Base-by-base conservation (phyloP, 1,140 invertebrate genomes). In the Cardiocondyla obscurior region DNA sequence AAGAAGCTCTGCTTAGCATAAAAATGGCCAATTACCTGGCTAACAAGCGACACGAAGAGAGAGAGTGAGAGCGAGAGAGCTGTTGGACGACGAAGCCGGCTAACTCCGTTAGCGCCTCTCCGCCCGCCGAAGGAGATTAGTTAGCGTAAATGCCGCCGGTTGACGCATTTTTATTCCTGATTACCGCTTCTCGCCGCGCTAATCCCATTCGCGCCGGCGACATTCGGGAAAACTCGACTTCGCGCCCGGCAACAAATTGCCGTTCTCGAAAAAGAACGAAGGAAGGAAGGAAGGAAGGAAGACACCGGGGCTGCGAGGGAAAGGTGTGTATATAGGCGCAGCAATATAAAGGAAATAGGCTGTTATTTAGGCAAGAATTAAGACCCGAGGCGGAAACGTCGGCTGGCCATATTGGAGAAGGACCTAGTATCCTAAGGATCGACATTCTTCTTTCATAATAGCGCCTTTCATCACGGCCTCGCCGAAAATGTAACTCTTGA, bases 21-120 rank as follows among this genome's bases (percentile, higher is more conserved):
- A 92, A 93, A 93, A 93, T 93, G 89, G 91, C 88, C 90, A 93
- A 93, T 93, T 92, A 92, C 88, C 81, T 28, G 58, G 33, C 91
- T 90, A 92, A 92, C 91, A 92, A 93, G 92, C 88, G 74, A 72
- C 74, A 53, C 44, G 83, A 74, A 82, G 85, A 82, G 69, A n/a
- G 44, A 14, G 44, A 49, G 44, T 30, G 64, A 46, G 39, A 42
- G 64, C 64, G 39, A 33, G 53, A 83, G 81, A 84, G 69, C 22
- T 12, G 46, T 65, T 77, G 60, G 74, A 19, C 74, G 74, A 79
- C 33, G 74, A 79, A 79, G 58, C 65, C 60, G 69, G 36, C 82
- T 92, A 93, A 93, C 91, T 90, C 83, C 73, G 84, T 93, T 91
- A 91, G 88, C 84, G 74, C 73, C 57, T 84, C 84, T 65, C 79